Conservation (phyloP, 2,113 vertebrate species). For the Spheniscus mendiculus region DNA sequence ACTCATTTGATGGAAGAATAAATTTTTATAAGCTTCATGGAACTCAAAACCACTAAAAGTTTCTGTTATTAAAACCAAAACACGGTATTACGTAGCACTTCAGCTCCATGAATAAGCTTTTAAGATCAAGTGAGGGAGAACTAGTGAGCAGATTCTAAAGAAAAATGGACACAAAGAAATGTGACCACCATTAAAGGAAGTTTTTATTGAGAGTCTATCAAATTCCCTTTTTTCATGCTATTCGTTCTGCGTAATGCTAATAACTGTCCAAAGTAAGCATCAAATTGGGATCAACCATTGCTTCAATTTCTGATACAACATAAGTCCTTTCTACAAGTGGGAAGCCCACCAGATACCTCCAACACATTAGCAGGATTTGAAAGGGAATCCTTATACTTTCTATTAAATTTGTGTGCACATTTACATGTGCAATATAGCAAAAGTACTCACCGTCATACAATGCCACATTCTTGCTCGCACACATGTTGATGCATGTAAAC, state of each 20-base stretch:
- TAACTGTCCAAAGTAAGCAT: neutral
- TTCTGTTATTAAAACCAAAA: neutral
- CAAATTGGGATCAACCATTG: neutral
- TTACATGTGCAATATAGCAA: neutral
- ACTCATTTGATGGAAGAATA: neutral
- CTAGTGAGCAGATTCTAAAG: neutral
- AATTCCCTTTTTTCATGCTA: neutral
- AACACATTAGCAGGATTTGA: neutral
- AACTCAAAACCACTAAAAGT: neutral
- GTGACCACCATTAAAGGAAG: neutral
- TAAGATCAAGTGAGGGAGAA: neutral
- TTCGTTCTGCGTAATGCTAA: neutral
- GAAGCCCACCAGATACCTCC: neutral
- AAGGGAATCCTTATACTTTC: neutral
- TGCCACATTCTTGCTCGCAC: neutral
- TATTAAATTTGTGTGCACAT: neutral
- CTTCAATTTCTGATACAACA: neutral
- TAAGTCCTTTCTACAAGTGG: neutral
- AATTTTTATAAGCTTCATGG: neutral
- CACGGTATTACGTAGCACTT: neutral
- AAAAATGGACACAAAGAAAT: neutral
- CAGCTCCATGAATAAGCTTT: neutral
- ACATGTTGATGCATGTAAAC: neutral
- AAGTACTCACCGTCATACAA: neutral
- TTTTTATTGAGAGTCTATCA: neutral